phyloP scores from a whole-genome alignment of 1,140 invertebrate genomes.

The Aplysia californica region DNA sequence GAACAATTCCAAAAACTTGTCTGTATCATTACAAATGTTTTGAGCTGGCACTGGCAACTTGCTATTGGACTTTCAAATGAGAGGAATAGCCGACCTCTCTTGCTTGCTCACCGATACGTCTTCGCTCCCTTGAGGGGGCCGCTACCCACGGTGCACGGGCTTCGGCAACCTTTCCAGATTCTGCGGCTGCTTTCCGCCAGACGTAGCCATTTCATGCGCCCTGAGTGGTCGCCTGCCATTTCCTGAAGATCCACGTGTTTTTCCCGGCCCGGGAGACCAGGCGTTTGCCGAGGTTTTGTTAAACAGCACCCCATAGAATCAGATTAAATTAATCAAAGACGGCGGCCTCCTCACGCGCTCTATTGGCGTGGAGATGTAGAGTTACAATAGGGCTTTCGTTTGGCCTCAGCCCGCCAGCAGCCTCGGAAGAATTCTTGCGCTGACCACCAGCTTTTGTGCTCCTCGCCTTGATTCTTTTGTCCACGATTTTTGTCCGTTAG shows the following conservation, averaged over 20 bases:
- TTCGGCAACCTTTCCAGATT: neutral
- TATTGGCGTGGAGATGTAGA: too few species aligned
- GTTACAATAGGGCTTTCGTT: too few species aligned
- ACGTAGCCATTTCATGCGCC: too few species aligned
- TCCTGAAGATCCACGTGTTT: neutral
- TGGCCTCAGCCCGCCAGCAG: too few species aligned
- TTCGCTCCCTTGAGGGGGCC: neutral
- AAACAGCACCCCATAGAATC: neutral
- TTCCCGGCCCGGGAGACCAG: neutral
- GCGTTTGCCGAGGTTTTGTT: neutral
- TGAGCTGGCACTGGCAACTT: constrained; percentile 14
- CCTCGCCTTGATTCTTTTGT: too few species aligned
- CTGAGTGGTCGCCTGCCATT: neutral
- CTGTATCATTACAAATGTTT: constrained; percentile 28
- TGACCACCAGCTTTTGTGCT: too few species aligned
- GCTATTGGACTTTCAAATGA: constrained; percentile 25
- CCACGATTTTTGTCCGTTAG: too few species aligned
- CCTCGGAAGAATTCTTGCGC: too few species aligned
- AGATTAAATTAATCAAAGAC: neutral
- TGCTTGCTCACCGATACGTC: constrained; percentile 26
- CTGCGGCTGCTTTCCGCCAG: neutral
- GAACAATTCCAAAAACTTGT: constrained; percentile 19
- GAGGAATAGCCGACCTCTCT: constrained; percentile 13
- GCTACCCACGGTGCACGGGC: neutral
- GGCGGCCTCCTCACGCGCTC: neutral